Evolutionary conservation across 2,888 invertebrate genomes (phyloP).

Genomic region (Erebia ligea): DNA sequence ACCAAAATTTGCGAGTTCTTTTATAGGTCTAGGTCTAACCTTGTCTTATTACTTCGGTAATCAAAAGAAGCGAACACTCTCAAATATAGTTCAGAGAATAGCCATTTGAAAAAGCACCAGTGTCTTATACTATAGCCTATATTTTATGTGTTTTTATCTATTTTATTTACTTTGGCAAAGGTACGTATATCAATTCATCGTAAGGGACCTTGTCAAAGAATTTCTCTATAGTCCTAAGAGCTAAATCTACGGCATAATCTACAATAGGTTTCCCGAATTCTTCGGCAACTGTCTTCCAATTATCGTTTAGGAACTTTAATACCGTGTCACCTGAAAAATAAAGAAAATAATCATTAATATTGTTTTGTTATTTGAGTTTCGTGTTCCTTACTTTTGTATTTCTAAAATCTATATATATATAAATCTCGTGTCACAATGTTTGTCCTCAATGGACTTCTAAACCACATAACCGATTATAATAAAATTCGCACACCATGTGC

Average conservation of each 20-base stretch:
- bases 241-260: constrained; percentile 71
- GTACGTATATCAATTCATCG: constrained; percentile 67
- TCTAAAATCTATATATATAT: no score
- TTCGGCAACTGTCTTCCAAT: constrained; percentile 69
- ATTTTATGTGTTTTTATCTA: neutral
- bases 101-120: neutral
- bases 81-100: no score
- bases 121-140: neutral
- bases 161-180: constrained; percentile 52
- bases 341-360: neutral
- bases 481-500: no score
- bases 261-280: constrained; percentile 77
- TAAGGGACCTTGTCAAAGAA: constrained; percentile 71
- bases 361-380: no score
- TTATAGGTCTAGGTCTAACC: no score
- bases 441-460: no score
- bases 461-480: no score
- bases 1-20: no score
- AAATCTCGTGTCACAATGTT: no score
- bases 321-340: constrained; percentile 66
- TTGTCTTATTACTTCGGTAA: no score
- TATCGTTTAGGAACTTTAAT: constrained; percentile 67
- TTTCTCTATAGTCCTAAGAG: constrained; percentile 65
- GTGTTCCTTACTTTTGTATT: no score
- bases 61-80: no score